Evolutionary conservation across 2,888 invertebrate species (phyloP), one percentile per base, ranked within the genome.

Genomic region (Odontocolon sp.): DNA sequence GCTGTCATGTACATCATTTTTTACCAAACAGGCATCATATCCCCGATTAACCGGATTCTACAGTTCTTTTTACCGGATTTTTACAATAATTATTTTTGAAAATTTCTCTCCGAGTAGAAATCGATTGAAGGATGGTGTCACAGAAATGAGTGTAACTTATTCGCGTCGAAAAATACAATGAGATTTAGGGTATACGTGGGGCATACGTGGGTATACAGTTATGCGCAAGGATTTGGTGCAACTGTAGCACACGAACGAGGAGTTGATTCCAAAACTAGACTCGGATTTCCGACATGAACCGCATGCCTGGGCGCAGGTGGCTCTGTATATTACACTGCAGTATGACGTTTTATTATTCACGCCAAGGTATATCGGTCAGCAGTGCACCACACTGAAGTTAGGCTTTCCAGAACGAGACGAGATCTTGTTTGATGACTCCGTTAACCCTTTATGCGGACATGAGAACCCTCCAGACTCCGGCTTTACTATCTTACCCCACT

Each of bases 331-430:
- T 47, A 63, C 61, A 40, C 26, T 63, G 73, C 73, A 42, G 28
- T 28, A 42, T 66, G 11, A 26, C 36, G 14, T 63, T 74, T 74
- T 67, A 61, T 73, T 73, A 73, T 73, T 73, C 26, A 73, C 61
- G 28, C 45, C 1, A 26, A 16, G 33, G 26, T 61, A 56, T 61
- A 45, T 16, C 45, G 50, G 61, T 16, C 45, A 28, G 56, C 61
- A 59, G 16, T 6, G 21, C 2, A 11, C 9, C 23, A 9, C 1
- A 4, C n/a, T 11, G 45, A 42, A 36, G 21, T 18, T 21, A 6
- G 8, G n/a, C 14, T 38, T 26, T 31, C 28, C 18, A 8, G 28
- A 21, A 31, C 14, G 3, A 6, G 5, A 14, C 9, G 5, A 42
- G 59, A n/a, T n/a, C 8, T 0, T 42, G 31, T 31, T 4, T 23